These are phyloP conservation scores for Nansenia antarctica DNA, from an alignment of 2,113 vertebrate genomes.

Conservation along the genomic window DNA sequence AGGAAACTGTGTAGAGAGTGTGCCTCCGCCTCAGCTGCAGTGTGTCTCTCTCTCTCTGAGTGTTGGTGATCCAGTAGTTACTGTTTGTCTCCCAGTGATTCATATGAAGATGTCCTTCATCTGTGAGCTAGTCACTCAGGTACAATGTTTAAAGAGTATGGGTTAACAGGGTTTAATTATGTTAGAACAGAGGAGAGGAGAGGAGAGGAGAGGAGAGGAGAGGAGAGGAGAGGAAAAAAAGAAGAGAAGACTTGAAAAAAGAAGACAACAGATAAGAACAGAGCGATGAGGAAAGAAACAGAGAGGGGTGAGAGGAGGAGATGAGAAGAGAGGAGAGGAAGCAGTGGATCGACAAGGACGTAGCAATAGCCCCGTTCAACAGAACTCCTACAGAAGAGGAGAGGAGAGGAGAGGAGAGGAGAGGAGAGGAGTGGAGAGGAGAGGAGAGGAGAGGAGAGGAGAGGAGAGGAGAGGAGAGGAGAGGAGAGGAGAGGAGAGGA, in stretches of 20 bases:
- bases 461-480: neutral
- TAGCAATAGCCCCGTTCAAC: too few species aligned
- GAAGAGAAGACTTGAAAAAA: neutral
- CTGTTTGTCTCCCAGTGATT: neutral
- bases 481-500: neutral
- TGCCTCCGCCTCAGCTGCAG: neutral
- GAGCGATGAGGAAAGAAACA: neutral
- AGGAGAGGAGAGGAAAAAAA: neutral
- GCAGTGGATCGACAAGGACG: neutral
- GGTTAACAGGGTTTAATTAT: too few species aligned
- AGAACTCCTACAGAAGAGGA: too few species aligned
- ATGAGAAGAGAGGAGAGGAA: neutral
- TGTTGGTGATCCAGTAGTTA: too few species aligned
- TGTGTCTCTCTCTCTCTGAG: neutral
- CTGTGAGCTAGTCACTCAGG: neutral
- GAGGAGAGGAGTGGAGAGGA: neutral
- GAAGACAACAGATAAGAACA: too few species aligned
- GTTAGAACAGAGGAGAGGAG: neutral
- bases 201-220: neutral
- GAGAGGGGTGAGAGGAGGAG: conserved; percentile 5
- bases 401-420: neutral
- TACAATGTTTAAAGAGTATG: too few species aligned
- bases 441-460: neutral
- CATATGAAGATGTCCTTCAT: neutral
- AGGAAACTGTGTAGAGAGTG: neutral